A percentile compares a stretch with the other conserved stretches of the same genome.
Evolutionary conservation across 2,888 invertebrate species (phyloP).

Genomic region (Leptogaster cylindrica): DNA sequence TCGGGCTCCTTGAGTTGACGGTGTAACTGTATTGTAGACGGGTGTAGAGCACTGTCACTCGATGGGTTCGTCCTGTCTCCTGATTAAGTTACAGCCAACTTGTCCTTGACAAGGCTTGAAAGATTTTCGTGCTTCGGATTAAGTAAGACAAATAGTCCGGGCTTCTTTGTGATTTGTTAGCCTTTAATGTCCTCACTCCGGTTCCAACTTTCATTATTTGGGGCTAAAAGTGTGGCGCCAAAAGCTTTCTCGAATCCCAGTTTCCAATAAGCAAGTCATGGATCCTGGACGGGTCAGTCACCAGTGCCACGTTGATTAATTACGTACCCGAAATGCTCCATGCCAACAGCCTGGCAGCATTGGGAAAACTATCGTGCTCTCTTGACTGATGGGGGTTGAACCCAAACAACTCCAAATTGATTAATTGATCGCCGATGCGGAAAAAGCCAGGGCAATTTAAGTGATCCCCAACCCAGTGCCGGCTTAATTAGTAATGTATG

Average conservation of each 20-base stretch:
- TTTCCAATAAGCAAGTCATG: slow-evolving; percentile 26
- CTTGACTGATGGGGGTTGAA: no score
- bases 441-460: no score
- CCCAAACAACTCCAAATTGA: no score
- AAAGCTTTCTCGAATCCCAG: slow-evolving; percentile 5
- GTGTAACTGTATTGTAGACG: background rate
- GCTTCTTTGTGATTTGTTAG: slow-evolving; percentile 34
- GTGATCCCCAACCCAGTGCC: no score
- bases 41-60: background rate
- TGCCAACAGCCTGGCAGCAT: no score
- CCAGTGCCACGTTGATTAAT: no score
- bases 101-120: slow-evolving; percentile 32
- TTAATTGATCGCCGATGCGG: no score
- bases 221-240: slow-evolving; percentile 7
- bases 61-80: slow-evolving; percentile 21
- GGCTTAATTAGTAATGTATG: no score
- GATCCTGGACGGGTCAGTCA: no score
- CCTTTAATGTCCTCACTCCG: slow-evolving; percentile 23
- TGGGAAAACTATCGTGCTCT: no score
- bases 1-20: background rate
- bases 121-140: slow-evolving; percentile 29
- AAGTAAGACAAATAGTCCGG: slow-evolving; percentile 30
- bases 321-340: no score
- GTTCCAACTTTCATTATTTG: slow-evolving; percentile 24
- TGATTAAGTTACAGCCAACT: slow-evolving; percentile 32